Conservation (phyloP, 2,888 invertebrate species). For the Sinotaia quadrata region DNA sequence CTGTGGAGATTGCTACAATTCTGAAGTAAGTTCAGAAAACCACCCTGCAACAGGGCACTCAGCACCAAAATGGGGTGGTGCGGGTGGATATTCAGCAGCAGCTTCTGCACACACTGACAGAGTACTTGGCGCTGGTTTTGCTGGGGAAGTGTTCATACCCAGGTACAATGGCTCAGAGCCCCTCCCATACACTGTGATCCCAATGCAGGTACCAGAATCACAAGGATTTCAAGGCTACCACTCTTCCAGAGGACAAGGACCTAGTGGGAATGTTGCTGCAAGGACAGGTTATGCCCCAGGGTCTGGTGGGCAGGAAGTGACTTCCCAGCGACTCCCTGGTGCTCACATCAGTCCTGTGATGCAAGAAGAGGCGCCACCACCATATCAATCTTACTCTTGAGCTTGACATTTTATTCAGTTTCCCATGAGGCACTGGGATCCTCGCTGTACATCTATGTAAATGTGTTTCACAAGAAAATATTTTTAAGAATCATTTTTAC, state of each 20-base stretch:
- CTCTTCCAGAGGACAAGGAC: not conserved
- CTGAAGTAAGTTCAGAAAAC: conserved; percentile 33
- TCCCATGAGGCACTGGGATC: too few relatives aligned
- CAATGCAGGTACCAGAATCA: conserved; percentile 18
- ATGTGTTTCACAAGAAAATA: too few relatives aligned
- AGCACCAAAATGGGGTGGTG: conserved; percentile 34
- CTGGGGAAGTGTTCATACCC: conserved; percentile 25
- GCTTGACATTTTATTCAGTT: too few relatives aligned
- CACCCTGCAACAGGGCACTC: conserved; percentile 29
- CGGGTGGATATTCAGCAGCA: conserved; percentile 17
- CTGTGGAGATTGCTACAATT: conserved; percentile 39
- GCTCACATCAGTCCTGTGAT: conserved; percentile 11
- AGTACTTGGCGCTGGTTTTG: conserved; percentile 14
- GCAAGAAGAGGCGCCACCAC: conserved; percentile 12
- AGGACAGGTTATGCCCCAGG: not conserved
- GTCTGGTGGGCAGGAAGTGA: not conserved
- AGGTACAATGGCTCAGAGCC: not conserved
- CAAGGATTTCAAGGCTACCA: conserved; percentile 29
- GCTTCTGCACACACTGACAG: not conserved
- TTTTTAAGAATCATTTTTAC: too few relatives aligned
- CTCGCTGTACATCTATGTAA: too few relatives aligned
- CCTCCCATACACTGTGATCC: conserved; percentile 31
- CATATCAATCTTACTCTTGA: conserved; percentile 14
- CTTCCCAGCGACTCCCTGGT: conserved; percentile 6
- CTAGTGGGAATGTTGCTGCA: not conserved